Conservation (phyloP, 1,140 invertebrate genomes). For the Agrilus planipennis region DNA sequence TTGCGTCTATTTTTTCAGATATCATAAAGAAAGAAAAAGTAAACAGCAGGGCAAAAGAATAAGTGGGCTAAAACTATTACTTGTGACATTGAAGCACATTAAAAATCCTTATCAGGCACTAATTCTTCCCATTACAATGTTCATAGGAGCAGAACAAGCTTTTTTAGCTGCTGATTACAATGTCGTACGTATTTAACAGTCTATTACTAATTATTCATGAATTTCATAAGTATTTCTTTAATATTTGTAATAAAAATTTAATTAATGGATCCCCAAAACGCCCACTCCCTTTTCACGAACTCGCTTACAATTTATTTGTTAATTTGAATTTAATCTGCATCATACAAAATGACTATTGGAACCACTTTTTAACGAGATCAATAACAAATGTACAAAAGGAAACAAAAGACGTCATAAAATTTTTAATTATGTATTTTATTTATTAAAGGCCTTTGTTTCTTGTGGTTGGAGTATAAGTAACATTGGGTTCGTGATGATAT, state of each 20-base stretch:
- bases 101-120: constrained; percentile 68
- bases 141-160: constrained; percentile 87
- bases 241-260: too few species aligned
- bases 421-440: constrained; percentile 9
- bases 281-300: too few species aligned
- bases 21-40: constrained; percentile 34
- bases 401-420: background rate
- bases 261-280: too few species aligned
- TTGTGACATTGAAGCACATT: constrained; percentile 66
- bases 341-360: too few species aligned
- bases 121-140: constrained; percentile 83
- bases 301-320: too few species aligned
- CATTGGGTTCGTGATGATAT: constrained; percentile 87
- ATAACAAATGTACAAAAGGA: too few species aligned
- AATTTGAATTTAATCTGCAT: too few species aligned
- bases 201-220: too few species aligned
- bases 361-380: too few species aligned
- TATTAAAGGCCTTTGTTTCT: constrained; percentile 70
- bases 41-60: constrained; percentile 34
- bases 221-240: too few species aligned
- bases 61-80: constrained; percentile 52
- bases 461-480: constrained; percentile 81
- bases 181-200: constrained; percentile 46
- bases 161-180: constrained; percentile 85
- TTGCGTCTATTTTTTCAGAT: constrained; percentile 40